Conservation (phyloP, 2,888 invertebrate species). For the Alitta virens region DNA sequence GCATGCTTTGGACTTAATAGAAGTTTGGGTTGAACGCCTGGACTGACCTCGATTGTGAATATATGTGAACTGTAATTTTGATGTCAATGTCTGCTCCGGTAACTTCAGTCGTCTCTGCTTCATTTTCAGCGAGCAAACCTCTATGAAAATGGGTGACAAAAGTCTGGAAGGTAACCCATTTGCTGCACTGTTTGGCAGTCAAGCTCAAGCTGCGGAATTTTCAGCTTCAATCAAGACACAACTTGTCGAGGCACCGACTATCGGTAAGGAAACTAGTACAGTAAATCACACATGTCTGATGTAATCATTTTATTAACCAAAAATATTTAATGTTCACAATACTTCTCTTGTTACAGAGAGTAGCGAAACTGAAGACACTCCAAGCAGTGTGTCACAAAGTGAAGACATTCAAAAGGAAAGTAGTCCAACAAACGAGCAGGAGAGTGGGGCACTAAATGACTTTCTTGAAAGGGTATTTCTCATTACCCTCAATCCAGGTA, state of each 20-base stretch:
- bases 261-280: too few relatives aligned
- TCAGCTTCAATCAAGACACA: not conserved
- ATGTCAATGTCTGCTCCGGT: too few relatives aligned
- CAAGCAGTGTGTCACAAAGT: not conserved
- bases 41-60: too few relatives aligned
- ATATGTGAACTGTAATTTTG: too few relatives aligned
- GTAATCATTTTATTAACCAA: too few relatives aligned
- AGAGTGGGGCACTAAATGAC: conserved; percentile 27
- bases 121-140: not conserved
- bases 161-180: conserved; percentile 40
- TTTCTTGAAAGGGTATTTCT: conserved; percentile 45
- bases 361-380: not conserved
- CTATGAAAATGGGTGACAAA: not conserved
- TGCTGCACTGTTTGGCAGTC: conserved; percentile 43
- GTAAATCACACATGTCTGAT: too few relatives aligned
- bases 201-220: conserved; percentile 37
- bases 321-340: too few relatives aligned
- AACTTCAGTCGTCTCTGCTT: too few relatives aligned
- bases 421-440: not conserved
- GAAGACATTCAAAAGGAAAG: not conserved
- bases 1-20: too few relatives aligned
- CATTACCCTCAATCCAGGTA: conserved; percentile 48
- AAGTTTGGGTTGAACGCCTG: too few relatives aligned
- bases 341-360: not conserved
- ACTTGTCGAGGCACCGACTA: not conserved